Conservation (phyloP, 2,888 invertebrate species). For the Aphodius sticticus region DNA sequence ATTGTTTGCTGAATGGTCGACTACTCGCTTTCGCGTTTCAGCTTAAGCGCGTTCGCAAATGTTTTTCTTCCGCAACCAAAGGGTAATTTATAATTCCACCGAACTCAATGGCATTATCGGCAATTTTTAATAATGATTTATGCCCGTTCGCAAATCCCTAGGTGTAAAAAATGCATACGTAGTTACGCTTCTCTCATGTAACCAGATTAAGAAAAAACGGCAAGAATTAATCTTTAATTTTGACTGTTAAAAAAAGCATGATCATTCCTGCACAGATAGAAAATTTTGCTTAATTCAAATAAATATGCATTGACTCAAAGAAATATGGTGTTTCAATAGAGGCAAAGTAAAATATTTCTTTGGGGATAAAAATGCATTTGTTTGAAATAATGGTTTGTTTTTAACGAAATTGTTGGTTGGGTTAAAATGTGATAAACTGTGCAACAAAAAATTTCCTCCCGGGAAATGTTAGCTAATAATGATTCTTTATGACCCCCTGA, state of each 20-base stretch:
- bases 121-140: not conserved
- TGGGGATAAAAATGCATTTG: no score
- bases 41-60: not conserved
- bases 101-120: not conserved
- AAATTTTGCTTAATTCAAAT: no score
- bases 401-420: no score
- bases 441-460: no score
- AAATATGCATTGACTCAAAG: no score
- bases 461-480: no score
- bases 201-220: not conserved
- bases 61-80: not conserved
- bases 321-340: no score
- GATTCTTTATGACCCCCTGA: no score
- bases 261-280: no score
- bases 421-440: no score
- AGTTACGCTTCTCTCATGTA: not conserved
- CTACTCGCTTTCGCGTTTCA: not conserved
- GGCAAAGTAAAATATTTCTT: no score
- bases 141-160: not conserved
- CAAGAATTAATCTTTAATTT: not conserved
- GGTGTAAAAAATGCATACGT: not conserved
- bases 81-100: not conserved
- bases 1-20: not conserved
- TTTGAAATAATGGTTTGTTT: no score
- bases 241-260: not conserved